Percentiles rank a stretch among this genome's conserved stretches.
Conservation (phyloP, 1,140 invertebrate genomes). For the Triops cancriformis region DNA sequence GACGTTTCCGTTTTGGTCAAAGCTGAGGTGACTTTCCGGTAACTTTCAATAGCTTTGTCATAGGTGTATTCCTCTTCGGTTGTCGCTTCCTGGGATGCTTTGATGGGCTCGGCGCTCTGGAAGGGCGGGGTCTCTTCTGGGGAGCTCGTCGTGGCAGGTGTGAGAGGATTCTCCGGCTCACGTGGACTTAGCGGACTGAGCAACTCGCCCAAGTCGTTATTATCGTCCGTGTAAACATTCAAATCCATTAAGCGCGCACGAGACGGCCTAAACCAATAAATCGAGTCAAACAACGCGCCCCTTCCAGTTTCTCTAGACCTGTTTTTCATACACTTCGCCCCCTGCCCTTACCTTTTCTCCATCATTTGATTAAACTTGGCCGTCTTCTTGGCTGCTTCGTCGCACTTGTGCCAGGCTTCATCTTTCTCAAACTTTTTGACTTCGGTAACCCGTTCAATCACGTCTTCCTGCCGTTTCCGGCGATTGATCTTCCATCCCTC, state of each 20-base stretch:
- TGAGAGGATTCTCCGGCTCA: background rate
- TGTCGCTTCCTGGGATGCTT: background rate
- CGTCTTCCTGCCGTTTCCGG: constrained; percentile 79
- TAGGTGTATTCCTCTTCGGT: constrained; percentile 62
- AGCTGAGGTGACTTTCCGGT: constrained; percentile 50
- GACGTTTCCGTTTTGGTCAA: constrained; percentile 18
- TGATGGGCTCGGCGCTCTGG: background rate
- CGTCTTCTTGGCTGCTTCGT: constrained; percentile 43
- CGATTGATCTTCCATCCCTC: constrained; percentile 88
- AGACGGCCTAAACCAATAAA: constrained; percentile 13
- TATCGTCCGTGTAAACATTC: constrained; percentile 22
- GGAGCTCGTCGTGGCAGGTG: background rate
- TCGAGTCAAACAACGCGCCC: background rate
- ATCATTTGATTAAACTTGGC: constrained; percentile 93
- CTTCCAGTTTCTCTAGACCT: background rate
- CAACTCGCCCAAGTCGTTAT: constrained; percentile 20
- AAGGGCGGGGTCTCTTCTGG: background rate
- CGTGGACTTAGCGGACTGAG: constrained; percentile 28
- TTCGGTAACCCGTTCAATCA: constrained; percentile 77
- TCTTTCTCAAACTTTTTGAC: constrained; percentile 74
- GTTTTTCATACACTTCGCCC: background rate
- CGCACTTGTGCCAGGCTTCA: constrained; percentile 50
- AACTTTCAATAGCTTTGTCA: constrained; percentile 73
- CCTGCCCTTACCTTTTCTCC: constrained; percentile 62
- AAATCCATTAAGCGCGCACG: background rate